A percentile compares a stretch with the other conserved stretches of the same genome.
phyloP scores from a whole-genome alignment of 1,140 invertebrate genomes.

The Drosophila bifasciata region DNA sequence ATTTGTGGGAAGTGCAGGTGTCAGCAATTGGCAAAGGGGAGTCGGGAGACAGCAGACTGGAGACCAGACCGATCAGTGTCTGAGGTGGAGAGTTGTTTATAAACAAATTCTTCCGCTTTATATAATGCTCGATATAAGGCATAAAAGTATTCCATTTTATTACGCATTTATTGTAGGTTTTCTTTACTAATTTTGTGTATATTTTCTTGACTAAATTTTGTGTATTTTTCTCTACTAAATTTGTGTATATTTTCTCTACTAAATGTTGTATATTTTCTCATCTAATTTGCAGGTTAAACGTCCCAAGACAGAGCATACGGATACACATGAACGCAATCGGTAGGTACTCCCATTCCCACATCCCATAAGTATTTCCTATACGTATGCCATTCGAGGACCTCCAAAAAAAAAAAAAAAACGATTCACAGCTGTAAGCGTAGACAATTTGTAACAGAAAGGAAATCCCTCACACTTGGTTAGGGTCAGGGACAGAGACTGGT shows the following conservation, averaged over 20 bases:
- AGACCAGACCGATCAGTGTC: slow-evolving; percentile 47
- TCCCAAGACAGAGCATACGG: slow-evolving; percentile 84
- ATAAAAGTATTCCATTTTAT: not conserved
- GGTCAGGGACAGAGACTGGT: not conserved
- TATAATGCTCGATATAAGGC: slow-evolving; percentile 37
- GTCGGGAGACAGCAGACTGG: slow-evolving; percentile 12
- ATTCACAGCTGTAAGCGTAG: slow-evolving; percentile 47
- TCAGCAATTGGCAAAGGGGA: slow-evolving; percentile 52
- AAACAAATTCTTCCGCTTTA: slow-evolving; percentile 63
- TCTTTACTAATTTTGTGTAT: slow-evolving; percentile 23
- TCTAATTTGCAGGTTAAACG: slow-evolving; percentile 85
- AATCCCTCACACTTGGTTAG: slow-evolving; percentile 33
- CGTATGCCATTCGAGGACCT: not conserved
- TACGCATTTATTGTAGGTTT: slow-evolving; percentile 11
- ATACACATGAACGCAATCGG: slow-evolving; percentile 84
- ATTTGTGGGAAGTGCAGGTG: slow-evolving; percentile 34
- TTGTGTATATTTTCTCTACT: slow-evolving; percentile 21
- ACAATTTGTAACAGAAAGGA: slow-evolving; percentile 56
- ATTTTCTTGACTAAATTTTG: slow-evolving; percentile 20
- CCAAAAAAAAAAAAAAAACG: no score
- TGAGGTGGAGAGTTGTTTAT: slow-evolving; percentile 56
- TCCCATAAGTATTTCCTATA: not conserved
- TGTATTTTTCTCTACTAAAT: no score
- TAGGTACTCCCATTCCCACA: slow-evolving; percentile 34
- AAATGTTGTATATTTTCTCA: slow-evolving; percentile 30